These are phyloP conservation scores for Sclerurus mexicanus DNA, from an alignment of 2,113 vertebrate species.

Conservation along the genomic window DNA sequence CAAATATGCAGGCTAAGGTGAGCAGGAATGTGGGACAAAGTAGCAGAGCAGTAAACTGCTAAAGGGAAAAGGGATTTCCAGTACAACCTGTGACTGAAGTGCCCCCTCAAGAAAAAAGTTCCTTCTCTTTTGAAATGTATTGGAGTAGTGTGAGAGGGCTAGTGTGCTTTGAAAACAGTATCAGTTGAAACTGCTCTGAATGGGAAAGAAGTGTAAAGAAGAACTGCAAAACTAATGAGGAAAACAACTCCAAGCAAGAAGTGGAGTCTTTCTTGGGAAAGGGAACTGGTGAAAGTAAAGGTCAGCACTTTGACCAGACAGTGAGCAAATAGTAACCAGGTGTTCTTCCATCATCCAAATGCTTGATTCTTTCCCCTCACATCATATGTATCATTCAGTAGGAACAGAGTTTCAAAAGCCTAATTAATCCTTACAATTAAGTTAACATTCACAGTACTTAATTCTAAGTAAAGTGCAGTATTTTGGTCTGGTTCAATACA, in stretches of 20 bases:
- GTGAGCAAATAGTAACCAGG: not conserved
- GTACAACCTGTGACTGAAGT: not conserved
- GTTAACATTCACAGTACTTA: not conserved
- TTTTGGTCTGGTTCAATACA: conserved; percentile 30
- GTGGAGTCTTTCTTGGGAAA: not conserved
- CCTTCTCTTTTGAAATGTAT: not conserved
- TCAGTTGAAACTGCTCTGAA: not conserved
- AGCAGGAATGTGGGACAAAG: not conserved
- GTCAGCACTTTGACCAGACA: not conserved
- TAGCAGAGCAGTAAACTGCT: not conserved
- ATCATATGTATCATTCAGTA: not conserved
- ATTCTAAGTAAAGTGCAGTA: not conserved
- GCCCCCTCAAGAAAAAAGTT: not conserved
- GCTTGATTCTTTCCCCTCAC: not conserved
- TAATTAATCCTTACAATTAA: conserved; percentile 45
- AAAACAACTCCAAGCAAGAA: not conserved
- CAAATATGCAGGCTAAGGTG: not conserved
- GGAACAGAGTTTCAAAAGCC: not conserved
- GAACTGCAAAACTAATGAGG: not conserved
- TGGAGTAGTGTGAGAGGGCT: not conserved
- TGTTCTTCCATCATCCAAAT: not conserved
- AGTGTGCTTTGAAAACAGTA: not conserved
- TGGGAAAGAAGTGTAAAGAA: not conserved
- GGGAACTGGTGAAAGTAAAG: not conserved
- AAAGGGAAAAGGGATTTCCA: not conserved